Conservation (phyloP, 2,797 vertebrate genomes). For the Coluber constrictor region DNA sequence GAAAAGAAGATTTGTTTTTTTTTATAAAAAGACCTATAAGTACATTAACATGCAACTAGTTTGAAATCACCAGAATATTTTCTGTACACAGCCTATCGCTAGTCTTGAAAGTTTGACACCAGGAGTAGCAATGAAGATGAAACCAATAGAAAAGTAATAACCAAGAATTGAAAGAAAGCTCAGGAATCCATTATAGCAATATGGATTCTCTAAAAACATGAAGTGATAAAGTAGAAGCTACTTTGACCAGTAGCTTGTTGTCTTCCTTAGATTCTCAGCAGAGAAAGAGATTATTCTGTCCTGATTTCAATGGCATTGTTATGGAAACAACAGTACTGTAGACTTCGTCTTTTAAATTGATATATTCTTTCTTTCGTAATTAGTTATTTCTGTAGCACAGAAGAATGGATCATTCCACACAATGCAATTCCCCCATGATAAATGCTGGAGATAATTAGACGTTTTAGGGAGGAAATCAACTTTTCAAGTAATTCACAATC, state of each 20-base stretch:
- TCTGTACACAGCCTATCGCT: background rate
- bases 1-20: background rate
- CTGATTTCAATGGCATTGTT: background rate
- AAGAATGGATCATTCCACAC: background rate
- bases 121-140: background rate
- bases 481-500: background rate
- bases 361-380: background rate
- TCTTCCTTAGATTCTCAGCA: background rate
- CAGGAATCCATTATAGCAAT: background rate
- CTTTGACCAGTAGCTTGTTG: background rate
- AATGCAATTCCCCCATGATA: background rate
- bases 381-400: background rate
- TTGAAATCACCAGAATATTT: background rate
- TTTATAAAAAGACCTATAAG: background rate
- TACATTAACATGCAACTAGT: background rate
- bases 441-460: background rate
- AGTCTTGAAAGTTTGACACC: background rate
- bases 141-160: background rate
- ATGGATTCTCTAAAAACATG: background rate
- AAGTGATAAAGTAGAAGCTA: background rate
- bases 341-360: background rate
- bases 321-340: background rate
- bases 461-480: background rate
- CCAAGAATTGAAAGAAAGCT: background rate
- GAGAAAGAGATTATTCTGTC: background rate